Conservation (phyloP, 2,888 invertebrate genomes). For the Plebejus argus region DNA sequence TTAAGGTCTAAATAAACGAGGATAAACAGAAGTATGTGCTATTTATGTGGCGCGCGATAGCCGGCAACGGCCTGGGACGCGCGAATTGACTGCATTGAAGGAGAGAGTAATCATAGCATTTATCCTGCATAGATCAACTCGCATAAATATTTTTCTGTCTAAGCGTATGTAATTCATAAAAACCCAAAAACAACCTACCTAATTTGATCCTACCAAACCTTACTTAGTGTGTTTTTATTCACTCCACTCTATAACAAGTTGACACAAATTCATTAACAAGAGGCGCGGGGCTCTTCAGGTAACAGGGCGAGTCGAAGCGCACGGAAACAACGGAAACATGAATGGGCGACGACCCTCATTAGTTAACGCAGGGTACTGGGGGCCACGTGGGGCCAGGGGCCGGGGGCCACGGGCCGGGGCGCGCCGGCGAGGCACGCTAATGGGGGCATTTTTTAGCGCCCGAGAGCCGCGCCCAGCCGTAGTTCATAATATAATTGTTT, state of each 20-base stretch:
- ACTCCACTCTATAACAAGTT: neutral
- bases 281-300: neutral
- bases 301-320: neutral
- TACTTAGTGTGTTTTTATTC: too few species aligned
- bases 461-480: constrained; percentile 28
- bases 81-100: too few species aligned
- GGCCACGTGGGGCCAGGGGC: neutral
- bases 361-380: neutral
- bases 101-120: too few species aligned
- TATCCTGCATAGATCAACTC: too few species aligned
- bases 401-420: neutral
- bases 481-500: neutral
- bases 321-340: constrained; percentile 5
- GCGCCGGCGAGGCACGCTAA: constrained; percentile 12
- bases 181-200: too few species aligned
- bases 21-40: too few species aligned
- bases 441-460: constrained; percentile 29
- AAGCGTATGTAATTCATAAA: too few species aligned
- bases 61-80: too few species aligned
- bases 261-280: constrained; percentile 13
- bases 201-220: too few species aligned
- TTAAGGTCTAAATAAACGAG: too few species aligned
- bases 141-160: too few species aligned
- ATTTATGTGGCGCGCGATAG: too few species aligned
- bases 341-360: constrained; percentile 20